phyloP scores from a whole-genome alignment of 2,797 vertebrate species.

The Sebastes steindachneri region DNA sequence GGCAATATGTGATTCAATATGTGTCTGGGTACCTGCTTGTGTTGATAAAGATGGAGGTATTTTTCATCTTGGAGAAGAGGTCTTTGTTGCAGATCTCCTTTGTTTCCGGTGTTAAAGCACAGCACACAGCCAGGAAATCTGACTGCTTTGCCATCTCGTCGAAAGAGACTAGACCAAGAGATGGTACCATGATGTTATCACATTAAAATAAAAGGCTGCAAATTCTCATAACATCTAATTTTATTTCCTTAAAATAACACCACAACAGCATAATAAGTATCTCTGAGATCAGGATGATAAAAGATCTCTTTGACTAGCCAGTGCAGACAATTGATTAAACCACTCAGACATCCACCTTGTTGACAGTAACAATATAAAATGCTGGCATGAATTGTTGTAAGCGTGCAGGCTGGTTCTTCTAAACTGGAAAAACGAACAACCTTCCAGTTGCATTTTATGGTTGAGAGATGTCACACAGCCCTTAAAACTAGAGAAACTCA shows the following conservation, averaged over 20 bases:
- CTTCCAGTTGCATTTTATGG: no score
- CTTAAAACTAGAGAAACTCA: no score
- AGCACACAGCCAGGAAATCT: constrained; percentile 75
- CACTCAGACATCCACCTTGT: background rate
- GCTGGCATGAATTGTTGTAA: no score
- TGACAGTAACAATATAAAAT: background rate
- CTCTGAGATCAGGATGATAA: background rate
- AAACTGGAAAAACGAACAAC: no score
- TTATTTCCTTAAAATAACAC: background rate
- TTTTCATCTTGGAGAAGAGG: constrained; percentile 83
- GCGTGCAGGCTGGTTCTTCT: no score
- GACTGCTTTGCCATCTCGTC: constrained; percentile 78
- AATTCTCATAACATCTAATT: background rate
- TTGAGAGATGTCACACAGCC: no score
- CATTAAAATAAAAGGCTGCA: background rate
- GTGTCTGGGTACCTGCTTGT: constrained; percentile 74
- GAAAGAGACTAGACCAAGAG: constrained; percentile 72
- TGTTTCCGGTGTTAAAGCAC: constrained; percentile 80
- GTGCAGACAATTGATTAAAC: background rate
- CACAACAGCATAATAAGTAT: background rate
- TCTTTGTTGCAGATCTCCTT: constrained; percentile 79
- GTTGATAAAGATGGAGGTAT: constrained; percentile 78
- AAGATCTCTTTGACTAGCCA: background rate
- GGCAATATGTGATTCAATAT: background rate
- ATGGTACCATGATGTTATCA: background rate